Evolutionary conservation across 1,140 invertebrate species (phyloP).

Genomic region (Pachyrhynchus sulphureomaculatus): DNA sequence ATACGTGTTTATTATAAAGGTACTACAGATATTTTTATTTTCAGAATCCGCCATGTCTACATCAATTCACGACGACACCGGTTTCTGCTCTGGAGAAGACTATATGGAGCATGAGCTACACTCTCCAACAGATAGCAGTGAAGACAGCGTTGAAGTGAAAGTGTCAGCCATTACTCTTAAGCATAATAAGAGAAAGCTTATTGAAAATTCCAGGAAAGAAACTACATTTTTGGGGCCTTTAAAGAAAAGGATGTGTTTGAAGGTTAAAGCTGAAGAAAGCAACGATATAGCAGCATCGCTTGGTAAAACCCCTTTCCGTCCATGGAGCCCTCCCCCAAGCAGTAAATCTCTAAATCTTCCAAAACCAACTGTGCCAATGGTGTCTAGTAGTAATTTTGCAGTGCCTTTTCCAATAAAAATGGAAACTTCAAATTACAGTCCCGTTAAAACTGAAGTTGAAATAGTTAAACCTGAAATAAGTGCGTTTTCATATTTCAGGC

Average conservation of each 20-base stretch:
- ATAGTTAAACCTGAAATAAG: neutral
- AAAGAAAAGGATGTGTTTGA: slow-evolving; percentile 66
- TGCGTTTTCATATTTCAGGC: slow-evolving; percentile 38
- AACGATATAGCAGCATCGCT: slow-evolving; percentile 21
- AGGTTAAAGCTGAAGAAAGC: slow-evolving; percentile 47
- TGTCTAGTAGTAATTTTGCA: neutral
- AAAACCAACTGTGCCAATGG: slow-evolving; percentile 29
- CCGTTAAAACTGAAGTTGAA: neutral
- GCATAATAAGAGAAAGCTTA: slow-evolving; percentile 63
- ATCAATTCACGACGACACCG: slow-evolving; percentile 56
- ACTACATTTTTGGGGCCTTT: slow-evolving; percentile 55
- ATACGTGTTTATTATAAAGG: no score
- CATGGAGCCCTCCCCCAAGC: slow-evolving; percentile 54
- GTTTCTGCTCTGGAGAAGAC: slow-evolving; percentile 69
- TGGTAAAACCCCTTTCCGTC: slow-evolving; percentile 55
- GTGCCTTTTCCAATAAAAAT: slow-evolving; percentile 25
- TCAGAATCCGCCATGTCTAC: slow-evolving; percentile 30
- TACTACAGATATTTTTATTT: slow-evolving; percentile 24
- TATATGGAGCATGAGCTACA: slow-evolving; percentile 54
- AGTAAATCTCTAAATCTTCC: no score
- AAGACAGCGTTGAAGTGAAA: slow-evolving; percentile 73
- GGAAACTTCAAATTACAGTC: slow-evolving; percentile 2
- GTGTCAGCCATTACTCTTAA: slow-evolving; percentile 63
- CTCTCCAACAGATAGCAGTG: slow-evolving; percentile 61
- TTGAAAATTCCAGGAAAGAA: slow-evolving; percentile 13